Evolutionary conservation across 2,888 invertebrate genomes (phyloP), one percentile per base, ranked within the genome.

Genomic region (Nemotelus pantherinus): DNA sequence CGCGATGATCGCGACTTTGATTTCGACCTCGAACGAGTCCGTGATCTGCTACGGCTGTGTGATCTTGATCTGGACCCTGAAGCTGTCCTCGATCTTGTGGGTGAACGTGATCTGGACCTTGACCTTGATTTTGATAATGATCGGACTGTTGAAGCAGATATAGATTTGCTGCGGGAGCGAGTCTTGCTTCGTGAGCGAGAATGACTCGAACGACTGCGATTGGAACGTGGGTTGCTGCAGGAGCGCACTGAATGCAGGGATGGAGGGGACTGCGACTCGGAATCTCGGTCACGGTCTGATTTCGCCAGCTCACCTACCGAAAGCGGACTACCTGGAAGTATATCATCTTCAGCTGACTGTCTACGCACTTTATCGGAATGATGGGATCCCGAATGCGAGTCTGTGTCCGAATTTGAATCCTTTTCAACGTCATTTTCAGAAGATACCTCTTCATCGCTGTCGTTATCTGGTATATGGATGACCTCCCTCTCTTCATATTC

Each of bases 241-340:
- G 79, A 79, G 39, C 63, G 76, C 5, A n/a, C 53, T 45, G 58
- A 47, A 39, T 45, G 45, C 7, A 41, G 50, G 4, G 60, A 74
- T 45, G n/a, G 45, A 9, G 77, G 67, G 10, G 74, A 82, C 71
- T 67, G 77, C 0, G 85, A 81, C 83, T 85, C 2, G 83, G 84
- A 81, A 83, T 85, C 3, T 84, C 84, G 50, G 84, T 85, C 85
- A 45, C 83, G 85, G 2, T 79, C 80, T 0, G 87, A 87, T 63
- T 90, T 90, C 0, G 88, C 88, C 1, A 90, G 83, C 39, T 88
- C 87, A 60, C 89, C 89, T 3, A 89, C 88, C 0, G 89, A 89
- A 4, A 89, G 81, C 0, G 90, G 90, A 81, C 90, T 90, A 7
- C 88, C 88, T 64, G 89, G 88, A 77, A 89, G 84, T 43, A 87